Percentiles rank a stretch among this genome's conserved stretches.
These are phyloP conservation scores for Cephus sareptanus DNA, from an alignment of 2,888 invertebrate genomes.

Conservation along the genomic window DNA sequence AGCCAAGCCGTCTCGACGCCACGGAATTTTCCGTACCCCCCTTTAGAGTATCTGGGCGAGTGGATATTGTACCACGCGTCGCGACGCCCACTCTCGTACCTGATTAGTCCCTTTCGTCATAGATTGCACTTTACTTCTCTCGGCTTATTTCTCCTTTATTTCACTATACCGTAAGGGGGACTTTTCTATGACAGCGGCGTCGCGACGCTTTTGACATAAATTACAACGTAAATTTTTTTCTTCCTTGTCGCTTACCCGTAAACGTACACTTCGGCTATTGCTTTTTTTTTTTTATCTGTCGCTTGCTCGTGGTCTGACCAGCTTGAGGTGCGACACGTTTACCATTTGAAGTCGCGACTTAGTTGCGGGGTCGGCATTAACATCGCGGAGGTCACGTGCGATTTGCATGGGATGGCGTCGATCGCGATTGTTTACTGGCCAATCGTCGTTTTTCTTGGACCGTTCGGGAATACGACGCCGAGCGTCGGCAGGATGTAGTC, in stretches of 20 bases:
- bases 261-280: not conserved
- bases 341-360: not conserved
- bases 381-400: constrained; percentile 31
- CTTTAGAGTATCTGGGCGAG: not conserved
- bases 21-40: not conserved
- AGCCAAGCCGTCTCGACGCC: not conserved
- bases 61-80: not conserved
- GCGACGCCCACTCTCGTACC: not conserved
- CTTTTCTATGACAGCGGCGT: not conserved
- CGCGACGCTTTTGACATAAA: not conserved
- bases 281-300: not conserved
- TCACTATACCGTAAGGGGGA: not conserved
- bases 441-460: not conserved
- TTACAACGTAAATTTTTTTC: not conserved
- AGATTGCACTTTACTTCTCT: not conserved
- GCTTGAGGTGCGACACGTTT: not conserved
- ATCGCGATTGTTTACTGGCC: constrained; percentile 12
- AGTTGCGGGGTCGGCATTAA: constrained; percentile 21
- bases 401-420: constrained; percentile 33
- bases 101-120: not conserved
- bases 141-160: not conserved
- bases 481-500: not conserved
- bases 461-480: not conserved
- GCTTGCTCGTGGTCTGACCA: not conserved
- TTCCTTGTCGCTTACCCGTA: not conserved